Evolutionary conservation across 2,888 invertebrate species (phyloP).

Genomic region (Malacosoma neustria): DNA sequence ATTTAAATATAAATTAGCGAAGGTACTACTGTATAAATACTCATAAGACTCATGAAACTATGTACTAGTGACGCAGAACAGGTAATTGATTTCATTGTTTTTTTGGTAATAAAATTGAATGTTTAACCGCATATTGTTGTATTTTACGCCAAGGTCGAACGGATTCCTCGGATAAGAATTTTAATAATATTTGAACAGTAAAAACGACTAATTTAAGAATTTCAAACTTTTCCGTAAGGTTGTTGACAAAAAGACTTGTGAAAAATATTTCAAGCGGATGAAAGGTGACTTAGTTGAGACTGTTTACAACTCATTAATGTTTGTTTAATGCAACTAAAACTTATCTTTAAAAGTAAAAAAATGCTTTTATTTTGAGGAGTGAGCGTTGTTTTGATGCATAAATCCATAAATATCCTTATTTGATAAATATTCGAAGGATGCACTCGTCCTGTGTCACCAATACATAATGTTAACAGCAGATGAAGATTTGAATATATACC

Average conservation of each 20-base stretch:
- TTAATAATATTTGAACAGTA: not conserved
- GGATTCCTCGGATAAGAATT: not conserved
- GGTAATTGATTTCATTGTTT: not conserved
- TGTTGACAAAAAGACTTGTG: not conserved
- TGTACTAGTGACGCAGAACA: no score
- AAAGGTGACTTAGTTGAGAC: not conserved
- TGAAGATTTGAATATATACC: constrained; percentile 39
- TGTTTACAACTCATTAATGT: not conserved
- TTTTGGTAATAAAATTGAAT: not conserved
- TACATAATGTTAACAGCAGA: constrained; percentile 35
- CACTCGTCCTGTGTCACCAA: constrained; percentile 29
- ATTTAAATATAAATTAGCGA: no score
- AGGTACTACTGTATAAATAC: no score
- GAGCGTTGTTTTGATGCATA: no score
- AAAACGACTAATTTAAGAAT: not conserved
- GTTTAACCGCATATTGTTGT: not conserved
- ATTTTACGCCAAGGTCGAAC: not conserved
- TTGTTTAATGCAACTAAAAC: no score
- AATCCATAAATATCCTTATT: constrained; percentile 9
- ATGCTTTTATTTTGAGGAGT: no score
- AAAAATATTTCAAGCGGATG: not conserved
- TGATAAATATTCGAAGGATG: constrained; percentile 24
- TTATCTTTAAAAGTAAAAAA: no score
- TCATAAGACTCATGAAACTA: no score
- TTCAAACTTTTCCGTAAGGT: not conserved